Evolutionary conservation across 2,113 vertebrate species (phyloP), one percentile per base, ranked within the genome.

Genomic region (Sylvietta virens): DNA sequence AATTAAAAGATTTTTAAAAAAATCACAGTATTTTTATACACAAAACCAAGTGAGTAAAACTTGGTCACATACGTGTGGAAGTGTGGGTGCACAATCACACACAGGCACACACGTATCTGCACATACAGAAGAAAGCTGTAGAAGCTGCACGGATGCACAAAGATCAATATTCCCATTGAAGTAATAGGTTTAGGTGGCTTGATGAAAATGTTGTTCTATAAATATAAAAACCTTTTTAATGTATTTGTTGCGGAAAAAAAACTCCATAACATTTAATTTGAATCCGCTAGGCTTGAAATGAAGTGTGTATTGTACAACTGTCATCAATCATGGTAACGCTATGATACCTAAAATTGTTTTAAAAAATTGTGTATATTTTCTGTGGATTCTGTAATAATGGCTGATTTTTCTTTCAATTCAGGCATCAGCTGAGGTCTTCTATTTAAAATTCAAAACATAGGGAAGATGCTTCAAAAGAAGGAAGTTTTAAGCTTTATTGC

Each of bases 401-500:
- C 54, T 76, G 27, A 62, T 70, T 28, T 40, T 47, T 87, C 60
- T 86, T 86, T 51, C 14, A 76, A 4, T 61, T 76, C 37, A 80
- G 48, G 5, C 27, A 73, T 92, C 54, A 88, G 13, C 35, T 58
- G 15, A 15, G 3, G 11, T 50, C 33, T 48, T 39, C 37, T 66
- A 47, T 44, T 91, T 82, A 61, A 85, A 90, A 95, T 82, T 73
- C n/a, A 80, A 87, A 93, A 69, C 31, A 56, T 54, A 57, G 28
- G 27, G 71, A 84, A 74, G 44, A 44, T 67, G 23, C 44, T 79
- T 90, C 35, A 23, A 73, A 87, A 71, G 45, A 76, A 90, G 57
- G 35, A 89, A 71, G 48, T 85, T 72, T 62, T 65, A 81, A 56
- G 33, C 44, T 74, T 76, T 81, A 37, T 56, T 93, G 20, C 76